Evolutionary conservation across 2,888 invertebrate genomes (phyloP).

Genomic region (Heliconius cydno): DNA sequence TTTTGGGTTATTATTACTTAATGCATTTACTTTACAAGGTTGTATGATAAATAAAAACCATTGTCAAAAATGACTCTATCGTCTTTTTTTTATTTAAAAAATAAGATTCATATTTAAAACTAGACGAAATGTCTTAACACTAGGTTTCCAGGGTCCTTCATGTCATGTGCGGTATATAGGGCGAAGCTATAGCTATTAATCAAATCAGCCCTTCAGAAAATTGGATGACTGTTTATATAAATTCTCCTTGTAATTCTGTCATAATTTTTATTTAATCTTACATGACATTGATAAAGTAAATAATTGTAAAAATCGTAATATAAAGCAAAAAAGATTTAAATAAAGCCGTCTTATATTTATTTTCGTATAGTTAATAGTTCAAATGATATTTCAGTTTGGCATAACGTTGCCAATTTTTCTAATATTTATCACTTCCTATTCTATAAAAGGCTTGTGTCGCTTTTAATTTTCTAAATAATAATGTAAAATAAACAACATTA

Average conservation of each 20-base stretch:
- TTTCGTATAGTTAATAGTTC: background rate
- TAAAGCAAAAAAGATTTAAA: background rate
- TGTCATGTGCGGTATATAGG: too few relatives aligned
- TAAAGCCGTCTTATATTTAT: background rate
- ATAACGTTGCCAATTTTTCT: background rate
- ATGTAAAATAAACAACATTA: background rate
- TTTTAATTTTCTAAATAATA: background rate
- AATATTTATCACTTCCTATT: background rate
- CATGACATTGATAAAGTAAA: background rate
- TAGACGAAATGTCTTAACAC: background rate
- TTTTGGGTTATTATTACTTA: background rate
- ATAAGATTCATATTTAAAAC: background rate
- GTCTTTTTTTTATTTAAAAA: background rate
- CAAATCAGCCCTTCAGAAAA: too few relatives aligned
- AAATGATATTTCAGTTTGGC: background rate
- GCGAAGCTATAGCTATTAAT: too few relatives aligned
- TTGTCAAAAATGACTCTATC: background rate
- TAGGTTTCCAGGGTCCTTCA: too few relatives aligned
- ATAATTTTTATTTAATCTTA: background rate
- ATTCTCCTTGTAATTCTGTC: background rate
- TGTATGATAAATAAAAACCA: background rate
- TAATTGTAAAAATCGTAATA: background rate
- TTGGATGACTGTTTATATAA: background rate
- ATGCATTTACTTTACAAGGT: background rate
- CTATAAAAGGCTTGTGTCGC: background rate